Percentiles rank a stretch among this genome's conserved stretches.
Conservation (phyloP, 2,888 invertebrate genomes). For the Ophion costatus region DNA sequence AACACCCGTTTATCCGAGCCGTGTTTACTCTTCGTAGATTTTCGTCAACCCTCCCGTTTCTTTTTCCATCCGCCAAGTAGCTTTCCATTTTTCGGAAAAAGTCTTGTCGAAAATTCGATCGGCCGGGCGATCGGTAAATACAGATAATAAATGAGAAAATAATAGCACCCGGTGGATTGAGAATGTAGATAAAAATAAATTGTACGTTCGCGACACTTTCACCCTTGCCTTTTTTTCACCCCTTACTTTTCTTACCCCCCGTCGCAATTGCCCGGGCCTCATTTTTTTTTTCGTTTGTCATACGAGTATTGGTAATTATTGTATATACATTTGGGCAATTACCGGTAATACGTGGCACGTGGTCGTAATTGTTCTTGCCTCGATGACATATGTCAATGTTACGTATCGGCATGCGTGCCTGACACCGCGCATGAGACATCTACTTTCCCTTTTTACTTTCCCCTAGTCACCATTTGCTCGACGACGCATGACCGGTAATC, state of each 20-base stretch:
- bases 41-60: conserved; percentile 9
- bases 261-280: conserved; percentile 16
- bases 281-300: conserved; percentile 19
- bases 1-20: conserved; percentile 4
- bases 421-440: conserved; percentile 30
- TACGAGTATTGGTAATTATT: conserved; percentile 38
- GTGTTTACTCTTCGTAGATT: conserved; percentile 26
- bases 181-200: conserved; percentile 31
- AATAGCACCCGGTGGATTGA: conserved; percentile 25
- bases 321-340: conserved; percentile 40
- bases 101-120: conserved; percentile 32
- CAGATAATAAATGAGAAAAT: conserved; percentile 52
- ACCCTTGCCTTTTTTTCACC: conserved; percentile 4
- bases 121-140: conserved; percentile 26
- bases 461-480: conserved; percentile 45
- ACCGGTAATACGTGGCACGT: conserved; percentile 55
- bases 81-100: conserved; percentile 4
- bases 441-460: conserved; percentile 35
- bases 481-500: conserved; percentile 51
- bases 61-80: neutral
- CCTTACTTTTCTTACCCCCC: neutral
- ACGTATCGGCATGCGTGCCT: conserved; percentile 41
- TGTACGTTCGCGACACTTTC: neutral
- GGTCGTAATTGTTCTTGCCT: conserved; percentile 51
- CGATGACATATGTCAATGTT: conserved; percentile 61